Evolutionary conservation across 2,797 vertebrate species (phyloP).

Genomic region (Decapterus maruadsi): DNA sequence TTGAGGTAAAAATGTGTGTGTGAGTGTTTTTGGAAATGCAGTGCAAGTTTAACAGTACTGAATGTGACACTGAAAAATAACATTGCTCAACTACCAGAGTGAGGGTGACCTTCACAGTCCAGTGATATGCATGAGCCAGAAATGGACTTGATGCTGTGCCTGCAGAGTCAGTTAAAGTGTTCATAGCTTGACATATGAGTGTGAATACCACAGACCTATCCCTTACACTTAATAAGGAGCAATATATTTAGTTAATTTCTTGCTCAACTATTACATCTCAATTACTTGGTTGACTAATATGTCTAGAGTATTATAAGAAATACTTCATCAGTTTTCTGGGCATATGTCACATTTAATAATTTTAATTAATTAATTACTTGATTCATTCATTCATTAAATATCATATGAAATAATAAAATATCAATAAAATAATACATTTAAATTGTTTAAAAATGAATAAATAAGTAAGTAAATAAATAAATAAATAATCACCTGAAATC

Average conservation of each 20-base stretch:
- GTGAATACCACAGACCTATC: constrained; percentile 58
- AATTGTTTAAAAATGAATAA: too few relatives aligned
- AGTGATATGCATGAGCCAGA: constrained; percentile 43
- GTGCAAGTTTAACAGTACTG: constrained; percentile 2
- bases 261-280: not conserved
- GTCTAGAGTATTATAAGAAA: too few relatives aligned
- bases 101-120: constrained; percentile 43
- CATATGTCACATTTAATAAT: too few relatives aligned
- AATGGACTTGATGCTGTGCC: constrained; percentile 47
- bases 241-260: constrained; percentile 3
- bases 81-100: constrained; percentile 32
- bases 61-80: constrained; percentile 20
- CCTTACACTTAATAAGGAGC: constrained; percentile 28
- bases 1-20: not conserved
- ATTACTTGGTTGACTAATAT: not conserved
- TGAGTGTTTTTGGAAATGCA: constrained; percentile 11
- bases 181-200: constrained; percentile 64
- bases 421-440: not conserved
- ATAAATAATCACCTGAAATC: too few relatives aligned
- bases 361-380: too few relatives aligned
- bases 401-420: too few relatives aligned
- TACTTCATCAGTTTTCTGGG: too few relatives aligned
- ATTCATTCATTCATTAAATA: not conserved
- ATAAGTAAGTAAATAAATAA: too few relatives aligned
- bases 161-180: constrained; percentile 52